Percentiles rank a stretch among this genome's conserved stretches.
Evolutionary conservation across 2,113 vertebrate genomes (phyloP).

Genomic region (Varanus salvator): DNA sequence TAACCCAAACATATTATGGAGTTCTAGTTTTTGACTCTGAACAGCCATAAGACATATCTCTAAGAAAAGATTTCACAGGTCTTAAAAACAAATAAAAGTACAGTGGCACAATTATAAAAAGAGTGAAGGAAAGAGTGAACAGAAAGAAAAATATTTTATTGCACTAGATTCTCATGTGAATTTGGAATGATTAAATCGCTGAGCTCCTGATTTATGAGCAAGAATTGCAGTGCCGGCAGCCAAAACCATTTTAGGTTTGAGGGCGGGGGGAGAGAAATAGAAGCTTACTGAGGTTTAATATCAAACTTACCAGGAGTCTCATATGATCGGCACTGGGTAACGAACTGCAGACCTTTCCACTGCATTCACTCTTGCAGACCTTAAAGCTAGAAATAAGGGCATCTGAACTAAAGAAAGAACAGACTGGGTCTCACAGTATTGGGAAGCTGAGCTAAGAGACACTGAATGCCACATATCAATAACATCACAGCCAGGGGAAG

Average conservation of each 20-base stretch:
- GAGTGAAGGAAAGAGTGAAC: conserved; percentile 13
- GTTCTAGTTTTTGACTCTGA: background rate
- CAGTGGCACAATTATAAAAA: conserved; percentile 39
- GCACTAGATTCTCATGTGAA: conserved; percentile 46
- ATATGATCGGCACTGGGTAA: background rate
- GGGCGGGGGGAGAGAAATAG: background rate
- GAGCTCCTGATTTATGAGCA: conserved; percentile 60
- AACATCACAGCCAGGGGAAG: background rate
- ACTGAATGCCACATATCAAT: background rate
- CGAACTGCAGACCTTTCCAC: too few relatives aligned
- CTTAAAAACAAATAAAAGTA: conserved; percentile 44
- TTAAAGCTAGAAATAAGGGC: conserved; percentile 11
- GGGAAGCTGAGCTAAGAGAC: conserved; percentile 18
- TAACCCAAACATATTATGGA: conserved; percentile 32
- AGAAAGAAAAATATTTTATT: conserved; percentile 54
- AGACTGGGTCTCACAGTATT: accelerated
- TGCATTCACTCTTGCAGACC: background rate
- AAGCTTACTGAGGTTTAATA: conserved; percentile 61
- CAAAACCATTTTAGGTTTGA: conserved; percentile 54
- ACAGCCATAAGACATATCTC: background rate
- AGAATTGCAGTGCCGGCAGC: conserved; percentile 44
- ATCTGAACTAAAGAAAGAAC: conserved; percentile 7
- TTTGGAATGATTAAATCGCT: conserved; percentile 65
- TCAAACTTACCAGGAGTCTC: conserved; percentile 47
- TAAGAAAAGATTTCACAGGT: background rate